Base-by-base conservation (phyloP, 2,113 vertebrate genomes). In the Grus americana region DNA sequence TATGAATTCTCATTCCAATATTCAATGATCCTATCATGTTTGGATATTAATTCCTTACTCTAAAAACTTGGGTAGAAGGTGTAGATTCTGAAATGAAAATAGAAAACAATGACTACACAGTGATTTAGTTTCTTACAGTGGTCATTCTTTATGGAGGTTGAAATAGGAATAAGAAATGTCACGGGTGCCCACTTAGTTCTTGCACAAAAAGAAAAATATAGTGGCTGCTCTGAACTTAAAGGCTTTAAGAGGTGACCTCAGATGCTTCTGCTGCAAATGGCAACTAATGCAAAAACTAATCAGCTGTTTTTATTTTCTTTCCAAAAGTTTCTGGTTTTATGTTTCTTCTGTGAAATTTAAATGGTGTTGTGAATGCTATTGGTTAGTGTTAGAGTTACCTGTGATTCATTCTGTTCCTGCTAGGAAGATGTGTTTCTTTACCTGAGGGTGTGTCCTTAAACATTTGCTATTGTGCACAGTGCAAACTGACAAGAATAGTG, bases 331-430 rank as follows among this genome's bases (percentile, higher is more conserved):
- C n/a, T 92, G 38, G 20, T 7, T 72, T 65, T 96, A 21, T 91
- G 21, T 92, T 57, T 92, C n/a, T 73, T 8, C 67, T 85, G 59
- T 46, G 58, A 47, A 70, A 76, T 72, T 83, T 91, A 78, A 95
- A 84, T 52, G 57, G 24, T 95, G 32, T 19, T 27, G 8, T 71
- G 93, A 95, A 88, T 86, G 55, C 29, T 82, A 57, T 58, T 79
- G 50, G 34, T 74, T 94, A 57, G n/a, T 54, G 36, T 92, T 93
- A 89, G 58, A 84, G 22, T 95, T 92, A 72, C 54, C 58, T 92
- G 40, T 90, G 88, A 95, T 94, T 95, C 93, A 92, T 92, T 52
- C 47, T 94, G 59, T 57, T 92, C 21, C 15, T 86, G 19, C 36
- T 88, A 46, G n/a, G 79, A 88, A 73, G 83, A 89, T 71, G 55